These are phyloP conservation scores for Henricia sp. DNA, from an alignment of 53 echinoderm and acorn worm genomes.

Conservation along the genomic window DNA sequence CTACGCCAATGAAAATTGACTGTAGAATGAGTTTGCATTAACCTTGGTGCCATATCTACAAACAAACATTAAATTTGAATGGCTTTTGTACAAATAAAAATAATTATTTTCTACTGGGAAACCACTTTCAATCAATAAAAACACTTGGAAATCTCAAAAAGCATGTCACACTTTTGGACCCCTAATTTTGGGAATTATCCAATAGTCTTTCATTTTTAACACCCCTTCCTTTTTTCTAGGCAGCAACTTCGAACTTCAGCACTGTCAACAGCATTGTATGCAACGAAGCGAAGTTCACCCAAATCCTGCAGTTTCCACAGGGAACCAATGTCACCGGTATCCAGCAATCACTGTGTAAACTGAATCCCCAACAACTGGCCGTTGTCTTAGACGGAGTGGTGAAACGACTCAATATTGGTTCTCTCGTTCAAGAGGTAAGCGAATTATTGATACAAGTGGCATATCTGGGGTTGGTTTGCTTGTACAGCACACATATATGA, in stretches of 20 bases:
- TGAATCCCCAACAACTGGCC: conserved; percentile 24
- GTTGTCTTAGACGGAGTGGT: conserved; percentile 31
- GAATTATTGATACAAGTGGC: too few species aligned
- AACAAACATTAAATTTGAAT: too few species aligned
- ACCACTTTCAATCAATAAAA: too few species aligned
- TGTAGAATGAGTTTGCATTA: too few species aligned
- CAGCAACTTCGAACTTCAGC: conserved; percentile 31
- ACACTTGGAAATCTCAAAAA: too few species aligned
- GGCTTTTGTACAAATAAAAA: too few species aligned
- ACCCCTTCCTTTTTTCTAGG: conserved; percentile 20
- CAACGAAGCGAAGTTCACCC: conserved; percentile 55
- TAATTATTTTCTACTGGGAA: too few species aligned
- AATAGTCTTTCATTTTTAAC: background rate
- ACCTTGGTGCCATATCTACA: too few species aligned
- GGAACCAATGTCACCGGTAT: conserved; percentile 65
- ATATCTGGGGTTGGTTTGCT: too few species aligned
- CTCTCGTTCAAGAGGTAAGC: conserved; percentile 67
- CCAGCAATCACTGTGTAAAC: conserved; percentile 63
- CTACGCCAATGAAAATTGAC: too few species aligned
- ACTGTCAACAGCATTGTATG: conserved; percentile 49
- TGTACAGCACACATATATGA: too few species aligned
- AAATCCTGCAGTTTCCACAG: conserved; percentile 64
- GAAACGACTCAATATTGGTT: conserved; percentile 48
- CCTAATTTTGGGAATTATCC: background rate
- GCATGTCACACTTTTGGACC: too few species aligned